Evolutionary conservation across 2,113 vertebrate genomes (phyloP), one percentile per base, ranked within the genome.

Genomic region (Arvicanthis niloticus): DNA sequence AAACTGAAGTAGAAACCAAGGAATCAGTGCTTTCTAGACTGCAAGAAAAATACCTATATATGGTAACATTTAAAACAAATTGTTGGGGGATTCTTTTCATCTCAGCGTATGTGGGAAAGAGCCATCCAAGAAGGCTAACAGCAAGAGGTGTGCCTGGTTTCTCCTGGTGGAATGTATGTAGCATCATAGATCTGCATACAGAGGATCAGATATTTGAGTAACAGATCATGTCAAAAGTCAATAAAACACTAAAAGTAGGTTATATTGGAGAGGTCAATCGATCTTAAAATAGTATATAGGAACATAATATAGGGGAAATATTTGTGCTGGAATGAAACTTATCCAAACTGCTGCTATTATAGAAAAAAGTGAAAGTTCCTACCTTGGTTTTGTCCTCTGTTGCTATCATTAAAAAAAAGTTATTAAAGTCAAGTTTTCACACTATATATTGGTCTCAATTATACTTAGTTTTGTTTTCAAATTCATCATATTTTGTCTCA

Each of bases 391-490:
- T 26, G 65, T 85, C 65, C 31, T 26, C 60, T 85, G 4, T 85
- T 85, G 15, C 60, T 85, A 15, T 34, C 12, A 40, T 82, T 22
- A 13, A 48, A 77, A 48, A 76, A 88, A 88, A 82, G 48, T 12
- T 7, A 53, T 73, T 87, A 51, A 31, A 73, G n/a, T 60, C 51
- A 67, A 56, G 37, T 96, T 88, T 45, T 0, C 15, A 58, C 48
- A n/a, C 48, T 73, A 24, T 11, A 7, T 37, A 40, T 58, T 70
- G 68, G n/a, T 76, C 42, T 91, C 68, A 65, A 15, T 80, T 37
- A 58, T 1, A 45, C 11, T 85, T 48, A 26, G n/a, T 53, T 93
- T 94, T 91, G 68, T 93, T 90, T 97, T 88, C 53, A 92, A 88
- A 86, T 13, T 70, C 62, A 88, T 75, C 77, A 56, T n/a, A 81